Evolutionary conservation across 2,888 invertebrate genomes (phyloP), one percentile per base, ranked within the genome.

Genomic region (Nomada fucata): DNA sequence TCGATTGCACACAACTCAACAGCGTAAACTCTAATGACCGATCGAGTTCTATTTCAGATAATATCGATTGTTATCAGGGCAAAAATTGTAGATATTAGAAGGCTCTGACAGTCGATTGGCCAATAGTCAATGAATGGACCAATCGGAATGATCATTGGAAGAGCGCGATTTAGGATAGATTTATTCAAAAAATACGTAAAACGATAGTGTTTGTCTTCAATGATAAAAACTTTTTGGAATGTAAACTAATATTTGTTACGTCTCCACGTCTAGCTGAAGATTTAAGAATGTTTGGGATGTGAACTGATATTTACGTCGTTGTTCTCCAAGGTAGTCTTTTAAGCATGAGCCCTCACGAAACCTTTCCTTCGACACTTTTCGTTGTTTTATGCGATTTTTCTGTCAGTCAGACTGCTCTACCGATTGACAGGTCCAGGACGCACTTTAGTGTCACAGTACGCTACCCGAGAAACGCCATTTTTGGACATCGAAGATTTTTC

Each of bases 381-480:
- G 47, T 69, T 42, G 74, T n/a, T 61, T 61, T 59, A 47, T 59
- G 59, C 44, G 50, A 42, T 65, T 70, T 63, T 59, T 55, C 60
- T 76, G 44, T 70, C 57, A 63, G 57, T 23, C 13, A 50, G 55
- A 18, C 59, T 47, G 36, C n/a, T 70, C 10, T 63, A 55, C 65
- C 5, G 20, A 72, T 72, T 55, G 67, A 63, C 64, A 53, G 64
- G 29, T 47, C 44, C 59, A 65, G 47, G 11, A 29, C 50, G 11
- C 50, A 59, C 64, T 65, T 72, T 10, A 50, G 13, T 42, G 60
- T 77, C 74, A 70, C 71, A 77, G 55, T 76, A 73, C 74, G 83
- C 86, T 89, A 89, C 80, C 76, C 86, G 85, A 87, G 86, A 87
- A 90, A 91, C 91, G 92, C 92, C 92, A 92, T 92, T 91, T 92